Base-by-base conservation (phyloP, 1,140 invertebrate genomes). In the Bombus sibiricus region DNA sequence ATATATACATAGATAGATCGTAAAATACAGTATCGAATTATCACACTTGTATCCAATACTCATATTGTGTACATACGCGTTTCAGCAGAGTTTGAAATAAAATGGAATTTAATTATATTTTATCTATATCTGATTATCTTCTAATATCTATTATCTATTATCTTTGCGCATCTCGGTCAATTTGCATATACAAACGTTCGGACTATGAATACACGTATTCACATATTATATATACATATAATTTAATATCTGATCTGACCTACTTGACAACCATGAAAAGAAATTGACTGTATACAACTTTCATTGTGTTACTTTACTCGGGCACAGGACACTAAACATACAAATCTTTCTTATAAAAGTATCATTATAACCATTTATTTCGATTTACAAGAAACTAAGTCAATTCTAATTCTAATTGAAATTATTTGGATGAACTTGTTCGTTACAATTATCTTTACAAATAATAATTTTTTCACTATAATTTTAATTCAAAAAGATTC, bases 361-460 rank as follows among this genome's bases (percentile, higher is more conserved):
- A 69, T 34, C 41, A 57, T 74, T 69, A 83, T 22, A 39, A 83
- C 69, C 28, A 28, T 83, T 83, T 83, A 83, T 83, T 83, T 77
- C 28, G 2, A 77, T 22, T 83, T 77, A 77, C 34, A 83, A 28
- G 62, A 66, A 57, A 68, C 77, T 47, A 83, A 83, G 69, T 18
- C 25, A 83, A 41, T 15, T 43, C 34, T 57, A 57, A 69, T 15
- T 34, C 59, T 62, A 13, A 1, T n/a, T 62, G 28, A 62, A 62
- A 62, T 41, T 10, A 5, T 13, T 9, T 41, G 5, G 10, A 34
- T 75, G 43, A 75, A 68, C 10, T 39, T 66, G n/a, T 68, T 69
- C 9, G 4, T 53, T 53, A 37, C 2, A 74, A 13, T 76, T 68
- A 57, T 39, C 2, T 57, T 57, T 41, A 83, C n/a, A 69, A 77